phyloP scores from a whole-genome alignment of 53 echinoderm and acorn worm species.

The Paracentrotus lividus region DNA sequence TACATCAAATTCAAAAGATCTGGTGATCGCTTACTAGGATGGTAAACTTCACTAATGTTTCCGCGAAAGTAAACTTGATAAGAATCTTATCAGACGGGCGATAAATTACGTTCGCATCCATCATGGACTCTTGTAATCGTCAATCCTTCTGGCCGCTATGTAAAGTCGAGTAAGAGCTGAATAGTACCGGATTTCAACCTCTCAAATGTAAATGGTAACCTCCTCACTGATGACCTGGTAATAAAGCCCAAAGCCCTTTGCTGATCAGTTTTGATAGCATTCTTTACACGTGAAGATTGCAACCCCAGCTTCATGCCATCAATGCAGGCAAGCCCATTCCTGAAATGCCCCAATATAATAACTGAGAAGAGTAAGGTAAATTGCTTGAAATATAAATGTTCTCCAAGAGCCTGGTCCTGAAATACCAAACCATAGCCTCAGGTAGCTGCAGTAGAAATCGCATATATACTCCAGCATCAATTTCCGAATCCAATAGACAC shows the following conservation, averaged over 20 bases:
- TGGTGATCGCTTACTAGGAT: background rate
- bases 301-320: background rate
- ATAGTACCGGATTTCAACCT: background rate
- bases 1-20: background rate
- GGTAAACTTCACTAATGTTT: background rate
- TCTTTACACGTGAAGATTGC: conserved; percentile 11
- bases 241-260: conserved; percentile 31
- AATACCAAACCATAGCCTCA: background rate
- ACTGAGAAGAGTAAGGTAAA: background rate
- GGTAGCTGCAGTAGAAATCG: background rate
- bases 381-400: background rate
- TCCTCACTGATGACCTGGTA: background rate
- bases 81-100: too few species aligned
- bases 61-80: too few species aligned
- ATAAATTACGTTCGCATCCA: background rate
- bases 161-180: conserved; percentile 20
- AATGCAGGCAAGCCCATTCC: background rate
- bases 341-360: conserved; percentile 8
- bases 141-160: conserved; percentile 48
- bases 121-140: background rate
- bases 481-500: too few species aligned
- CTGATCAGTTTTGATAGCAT: conserved; percentile 47
- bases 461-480: background rate
- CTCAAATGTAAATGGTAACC: background rate
- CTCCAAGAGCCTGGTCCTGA: background rate